Base-by-base conservation (phyloP, 1,140 invertebrate genomes). In the Phenacoccus solenopsis region DNA sequence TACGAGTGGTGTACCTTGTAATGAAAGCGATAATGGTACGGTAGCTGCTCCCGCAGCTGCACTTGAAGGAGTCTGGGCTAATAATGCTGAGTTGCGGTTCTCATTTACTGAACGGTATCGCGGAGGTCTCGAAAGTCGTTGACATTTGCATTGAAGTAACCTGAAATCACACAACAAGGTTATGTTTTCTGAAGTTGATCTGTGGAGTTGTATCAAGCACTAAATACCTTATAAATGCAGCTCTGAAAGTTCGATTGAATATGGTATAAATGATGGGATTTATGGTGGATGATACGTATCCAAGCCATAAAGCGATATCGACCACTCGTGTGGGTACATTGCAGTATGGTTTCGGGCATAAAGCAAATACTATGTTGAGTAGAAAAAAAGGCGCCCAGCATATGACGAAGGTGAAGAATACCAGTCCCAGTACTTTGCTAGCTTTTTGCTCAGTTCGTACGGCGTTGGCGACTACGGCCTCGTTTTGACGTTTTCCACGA, bases 311-410 rank as follows among this genome's bases (percentile, higher is more conserved):
- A 70, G 89, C 88, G 24, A 89, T 86, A 73, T 88, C 84, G 28
- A 91, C 88, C 21, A 91, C 83, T 74, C 86, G 84, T 16, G 83
- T 84, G 28, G 88, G 86, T 20, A 90, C 87, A 64, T 84, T 77
- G 75, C 88, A 89, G 13, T 75, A 73, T 21, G 77, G 78, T 57
- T 81, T 81, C 0, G 87, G 87, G 75, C 89, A 91, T 0, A 87
- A 83, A 5, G 88, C 89, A 73, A 90, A 89, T 10, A 91, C 78
- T 16, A 93, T 88, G 79, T 95, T 94, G 49, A 92, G 80, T 25
- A 91, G 81, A 79, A 95, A 95, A 79, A 95, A 95, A 0, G 93
- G 92, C 1, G 90, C 85, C 93, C 93, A 95, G 76, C 91, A 93
- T 3, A 93, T 79, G 13, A 94, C 91, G 77, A 95, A 95, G 0